These are phyloP conservation scores for Dinothrombium tinctorium DNA, from an alignment of 1,140 invertebrate genomes.

Conservation along the genomic window DNA sequence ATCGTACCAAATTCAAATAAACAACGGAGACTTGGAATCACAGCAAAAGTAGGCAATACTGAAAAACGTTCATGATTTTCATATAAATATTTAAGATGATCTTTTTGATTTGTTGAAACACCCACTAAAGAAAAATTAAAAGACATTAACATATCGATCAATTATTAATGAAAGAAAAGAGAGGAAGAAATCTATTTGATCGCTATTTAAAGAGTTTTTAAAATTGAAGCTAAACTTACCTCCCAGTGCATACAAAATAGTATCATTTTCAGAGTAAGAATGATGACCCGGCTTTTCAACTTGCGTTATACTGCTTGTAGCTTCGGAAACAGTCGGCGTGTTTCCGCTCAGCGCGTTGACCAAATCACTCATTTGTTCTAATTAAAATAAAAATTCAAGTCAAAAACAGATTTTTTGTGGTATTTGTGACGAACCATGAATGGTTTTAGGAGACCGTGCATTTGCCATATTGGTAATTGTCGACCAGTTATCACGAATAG, in stretches of 20 bases:
- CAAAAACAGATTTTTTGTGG: background rate
- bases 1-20: conserved; percentile 31
- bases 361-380: conserved; percentile 9
- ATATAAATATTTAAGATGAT: conserved; percentile 63
- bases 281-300: conserved; percentile 20
- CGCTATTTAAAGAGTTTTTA: too few species aligned
- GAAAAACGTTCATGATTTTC: conserved; percentile 65
- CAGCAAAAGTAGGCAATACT: conserved; percentile 60
- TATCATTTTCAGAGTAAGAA: conserved; percentile 41
- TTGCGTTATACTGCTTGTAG: too few species aligned
- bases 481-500: conserved; percentile 58
- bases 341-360: conserved; percentile 1
- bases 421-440: conserved; percentile 3
- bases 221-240: too few species aligned
- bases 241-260: conserved; percentile 72
- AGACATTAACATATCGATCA: background rate
- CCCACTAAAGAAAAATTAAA: conserved; percentile 38
- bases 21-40: conserved; percentile 41
- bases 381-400: conserved; percentile 4
- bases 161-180: background rate
- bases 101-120: conserved; percentile 37
- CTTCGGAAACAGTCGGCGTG: background rate
- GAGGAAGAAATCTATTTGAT: background rate
- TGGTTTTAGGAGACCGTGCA: conserved; percentile 20
- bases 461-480: conserved; percentile 57